phyloP scores from a whole-genome alignment of 2,797 vertebrate genomes.

The Protonibea diacanthus region DNA sequence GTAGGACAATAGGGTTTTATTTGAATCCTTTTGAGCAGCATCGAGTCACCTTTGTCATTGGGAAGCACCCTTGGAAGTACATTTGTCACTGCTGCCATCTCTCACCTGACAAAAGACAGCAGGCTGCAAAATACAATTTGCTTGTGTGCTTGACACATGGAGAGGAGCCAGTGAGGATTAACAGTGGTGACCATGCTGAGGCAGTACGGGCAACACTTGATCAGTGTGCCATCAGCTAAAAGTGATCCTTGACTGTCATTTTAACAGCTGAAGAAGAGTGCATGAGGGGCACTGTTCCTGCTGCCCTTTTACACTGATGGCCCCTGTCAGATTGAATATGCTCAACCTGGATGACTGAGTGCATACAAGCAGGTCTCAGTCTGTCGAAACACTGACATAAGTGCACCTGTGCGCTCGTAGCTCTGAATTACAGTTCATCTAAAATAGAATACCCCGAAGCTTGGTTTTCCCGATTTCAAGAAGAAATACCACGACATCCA shows the following conservation, averaged over 20 bases:
- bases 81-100: slow-evolving; percentile 35
- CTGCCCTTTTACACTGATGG: slow-evolving; percentile 30
- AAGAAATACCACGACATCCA: neutral
- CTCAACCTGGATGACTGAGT: slow-evolving; percentile 10
- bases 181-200: slow-evolving; percentile 38
- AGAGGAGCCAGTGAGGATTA: slow-evolving; percentile 41
- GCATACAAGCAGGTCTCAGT: slow-evolving; percentile 22
- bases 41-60: slow-evolving; percentile 46
- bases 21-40: slow-evolving; percentile 47
- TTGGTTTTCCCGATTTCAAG: neutral
- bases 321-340: slow-evolving; percentile 34
- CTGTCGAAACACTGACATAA: neutral
- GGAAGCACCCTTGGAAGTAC: slow-evolving; percentile 32
- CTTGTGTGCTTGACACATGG: slow-evolving; percentile 26
- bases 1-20: slow-evolving; percentile 45
- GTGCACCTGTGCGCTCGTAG: neutral
- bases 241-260: slow-evolving; percentile 59
- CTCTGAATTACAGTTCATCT: neutral
- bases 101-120: slow-evolving; percentile 34
- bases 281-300: slow-evolving; percentile 18
- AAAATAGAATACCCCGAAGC: neutral
- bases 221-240: slow-evolving; percentile 50
- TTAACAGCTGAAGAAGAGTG: slow-evolving; percentile 20
- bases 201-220: slow-evolving; percentile 40
- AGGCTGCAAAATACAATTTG: slow-evolving; percentile 35